Base-by-base conservation (phyloP, 1,140 invertebrate species). In the Oncopodura yosiiana region DNA sequence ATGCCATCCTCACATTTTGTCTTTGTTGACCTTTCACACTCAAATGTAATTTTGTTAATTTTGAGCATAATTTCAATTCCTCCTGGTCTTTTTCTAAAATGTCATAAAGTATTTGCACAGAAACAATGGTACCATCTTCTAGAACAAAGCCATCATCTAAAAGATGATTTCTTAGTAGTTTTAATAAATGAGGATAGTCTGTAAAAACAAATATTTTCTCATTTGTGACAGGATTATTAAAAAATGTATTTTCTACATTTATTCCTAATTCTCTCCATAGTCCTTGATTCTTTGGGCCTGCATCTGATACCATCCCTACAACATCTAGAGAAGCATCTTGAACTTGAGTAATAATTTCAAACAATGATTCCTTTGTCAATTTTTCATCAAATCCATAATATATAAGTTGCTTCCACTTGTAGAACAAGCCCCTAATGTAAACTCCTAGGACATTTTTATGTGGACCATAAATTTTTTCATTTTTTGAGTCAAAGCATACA, bases 251-350 rank as follows among this genome's bases (percentile, higher is more conserved):
- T 12, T 42, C 24, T 16, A 38, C n/a, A 37, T 19, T 44, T 50
- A 63, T 48, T n/a, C 50, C 27, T 27, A 66, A 38, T 24, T 55
- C 53, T 32, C 49, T 59, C 41, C 59, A 54, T 2, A 52, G 19
- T 2, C 38, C 50, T 29, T 30, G 5, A 29, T 45, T 45, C 21
- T 14, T 21, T 26, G 11, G 11, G 12, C 4, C 43, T 8, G 11
- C 24, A 52, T 71, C 66, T n/a, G 56, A 62, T 5, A 67, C 66
- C 52, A 65, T 63, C 5, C 65, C 67, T 11, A 69, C 63, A 16
- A 69, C 67, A 4, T 65, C 56, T 44, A 59, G 67, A n/a, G 58
- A 57, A 37, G 62, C 54, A 29, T 58, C 38, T 51, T 69, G 59
- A 16, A 70, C 46, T 30, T 61, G 43, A 27, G 30, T 48, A 5